A percentile compares a stretch with the other conserved stretches of the same genome.
Evolutionary conservation across 2,797 vertebrate genomes (phyloP).

Genomic region (Merluccius polli): DNA sequence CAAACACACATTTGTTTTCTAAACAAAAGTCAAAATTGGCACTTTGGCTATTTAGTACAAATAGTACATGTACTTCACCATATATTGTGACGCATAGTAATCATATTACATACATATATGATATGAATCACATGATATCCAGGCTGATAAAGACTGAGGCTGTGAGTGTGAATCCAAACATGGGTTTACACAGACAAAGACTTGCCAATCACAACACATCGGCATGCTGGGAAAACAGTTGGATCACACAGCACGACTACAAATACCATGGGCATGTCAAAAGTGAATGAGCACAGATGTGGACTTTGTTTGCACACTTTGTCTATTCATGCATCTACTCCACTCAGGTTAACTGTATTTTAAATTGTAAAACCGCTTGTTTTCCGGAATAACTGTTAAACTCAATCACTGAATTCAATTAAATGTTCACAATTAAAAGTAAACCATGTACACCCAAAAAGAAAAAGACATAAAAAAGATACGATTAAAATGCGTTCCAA

Average conservation of each 20-base stretch:
- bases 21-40: neutral
- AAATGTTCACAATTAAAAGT: neutral
- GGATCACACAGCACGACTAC: neutral
- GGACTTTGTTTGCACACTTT: neutral
- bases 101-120: neutral
- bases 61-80: neutral
- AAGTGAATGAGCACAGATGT: neutral
- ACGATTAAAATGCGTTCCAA: neutral
- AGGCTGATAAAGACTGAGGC: conserved; percentile 13
- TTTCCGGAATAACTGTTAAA: neutral
- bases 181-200: conserved; percentile 33
- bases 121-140: neutral
- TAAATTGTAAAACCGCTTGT: neutral
- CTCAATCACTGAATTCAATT: neutral
- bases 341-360: neutral
- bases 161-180: conserved; percentile 38
- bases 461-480: neutral
- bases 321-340: neutral
- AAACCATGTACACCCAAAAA: neutral
- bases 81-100: neutral
- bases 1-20: neutral
- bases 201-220: conserved; percentile 13
- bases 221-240: neutral
- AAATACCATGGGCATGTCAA: neutral
- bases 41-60: neutral